Evolutionary conservation across 2,797 vertebrate species (phyloP).

Genomic region (Leuciscus waleckii): DNA sequence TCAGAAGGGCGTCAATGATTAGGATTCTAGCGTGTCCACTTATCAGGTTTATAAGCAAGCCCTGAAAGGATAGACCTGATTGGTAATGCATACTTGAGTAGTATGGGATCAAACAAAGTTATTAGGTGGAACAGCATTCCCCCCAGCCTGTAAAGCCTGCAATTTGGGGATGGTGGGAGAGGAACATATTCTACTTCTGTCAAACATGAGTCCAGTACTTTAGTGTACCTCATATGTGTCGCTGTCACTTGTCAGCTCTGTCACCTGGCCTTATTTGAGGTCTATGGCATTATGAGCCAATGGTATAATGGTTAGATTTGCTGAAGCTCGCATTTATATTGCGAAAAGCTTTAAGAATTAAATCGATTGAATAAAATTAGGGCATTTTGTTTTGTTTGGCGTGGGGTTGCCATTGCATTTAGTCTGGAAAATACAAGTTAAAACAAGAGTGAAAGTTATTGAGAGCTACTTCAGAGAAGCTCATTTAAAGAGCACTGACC

Average conservation of each 20-base stretch:
- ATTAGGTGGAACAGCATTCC: constrained; percentile 65
- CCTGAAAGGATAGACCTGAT: constrained; percentile 67
- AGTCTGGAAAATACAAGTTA: constrained; percentile 32
- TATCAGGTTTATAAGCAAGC: constrained; percentile 62
- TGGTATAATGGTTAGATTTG: not conserved
- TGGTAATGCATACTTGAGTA: constrained; percentile 60
- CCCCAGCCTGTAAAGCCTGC: not conserved
- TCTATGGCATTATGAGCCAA: not conserved
- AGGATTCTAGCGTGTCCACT: constrained; percentile 64
- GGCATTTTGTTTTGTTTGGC: not conserved
- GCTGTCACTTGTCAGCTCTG: constrained; percentile 25
- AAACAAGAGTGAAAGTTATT: constrained; percentile 48
- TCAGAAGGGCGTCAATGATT: constrained; percentile 67
- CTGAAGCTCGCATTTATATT: not conserved
- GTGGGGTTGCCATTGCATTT: not conserved
- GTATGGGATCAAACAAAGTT: constrained; percentile 63
- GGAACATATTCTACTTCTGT: constrained; percentile 29
- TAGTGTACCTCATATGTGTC: constrained; percentile 18
- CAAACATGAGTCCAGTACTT: constrained; percentile 10
- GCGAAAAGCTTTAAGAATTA: not conserved
- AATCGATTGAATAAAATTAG: not conserved
- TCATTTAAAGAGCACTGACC: constrained; percentile 19
- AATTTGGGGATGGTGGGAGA: not conserved
- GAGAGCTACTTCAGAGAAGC: constrained; percentile 42
- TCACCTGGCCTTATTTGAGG: not conserved